Evolutionary conservation across 2,797 vertebrate genomes (phyloP).

Genomic region (Amphiprion clarkii): DNA sequence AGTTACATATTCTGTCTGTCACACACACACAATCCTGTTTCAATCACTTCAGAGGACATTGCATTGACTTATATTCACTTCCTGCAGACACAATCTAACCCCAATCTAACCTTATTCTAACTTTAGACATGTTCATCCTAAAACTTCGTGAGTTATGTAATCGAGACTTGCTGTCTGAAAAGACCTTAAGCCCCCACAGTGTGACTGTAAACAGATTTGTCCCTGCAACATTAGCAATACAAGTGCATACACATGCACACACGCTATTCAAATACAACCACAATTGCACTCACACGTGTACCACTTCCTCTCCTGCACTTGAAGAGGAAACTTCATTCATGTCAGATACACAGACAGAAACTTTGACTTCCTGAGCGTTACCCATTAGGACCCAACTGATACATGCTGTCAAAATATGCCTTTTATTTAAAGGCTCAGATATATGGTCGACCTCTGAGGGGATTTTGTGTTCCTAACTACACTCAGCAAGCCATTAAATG

Average conservation of each 20-base stretch:
- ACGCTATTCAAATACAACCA: conserved; percentile 23
- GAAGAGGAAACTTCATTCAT: conserved; percentile 62
- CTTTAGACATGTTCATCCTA: neutral
- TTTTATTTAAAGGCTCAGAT: neutral
- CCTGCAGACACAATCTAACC: neutral
- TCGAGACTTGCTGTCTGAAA: neutral
- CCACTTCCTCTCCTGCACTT: conserved; percentile 52
- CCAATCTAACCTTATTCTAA: neutral
- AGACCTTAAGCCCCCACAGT: neutral
- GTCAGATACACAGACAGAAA: conserved; percentile 34
- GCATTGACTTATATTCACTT: neutral
- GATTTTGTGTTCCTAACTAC: neutral
- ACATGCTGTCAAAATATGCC: neutral
- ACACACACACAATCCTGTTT: neutral
- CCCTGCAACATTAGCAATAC: neutral
- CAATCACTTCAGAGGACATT: neutral
- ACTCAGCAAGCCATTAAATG: neutral
- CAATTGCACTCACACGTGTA: conserved; percentile 16
- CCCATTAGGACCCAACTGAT: conserved; percentile 14
- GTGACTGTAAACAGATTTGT: neutral
- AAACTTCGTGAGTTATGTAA: neutral
- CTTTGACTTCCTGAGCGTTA: conserved; percentile 53
- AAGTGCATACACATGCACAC: neutral
- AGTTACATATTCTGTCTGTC: neutral
- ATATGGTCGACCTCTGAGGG: neutral